Evolutionary conservation across 2,888 invertebrate species (phyloP).

Genomic region (Heteromyza rotundicornis): DNA sequence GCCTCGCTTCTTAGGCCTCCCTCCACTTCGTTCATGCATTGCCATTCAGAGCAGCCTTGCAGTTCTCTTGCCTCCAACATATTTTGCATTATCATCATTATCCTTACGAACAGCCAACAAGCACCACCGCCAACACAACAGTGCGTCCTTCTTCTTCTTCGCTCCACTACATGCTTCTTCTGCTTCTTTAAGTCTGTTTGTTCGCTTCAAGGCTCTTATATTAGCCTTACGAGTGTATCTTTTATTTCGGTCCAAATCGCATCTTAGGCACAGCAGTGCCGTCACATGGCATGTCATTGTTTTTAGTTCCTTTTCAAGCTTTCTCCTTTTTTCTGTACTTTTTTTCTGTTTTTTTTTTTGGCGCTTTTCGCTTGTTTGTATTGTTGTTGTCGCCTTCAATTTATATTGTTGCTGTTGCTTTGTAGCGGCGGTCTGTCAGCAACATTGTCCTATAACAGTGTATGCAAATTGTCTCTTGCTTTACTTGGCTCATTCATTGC

Average conservation of each 20-base stretch:
- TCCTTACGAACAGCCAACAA: neutral
- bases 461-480: slow-evolving; percentile 2
- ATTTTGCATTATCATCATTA: slow-evolving; percentile 9
- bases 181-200: neutral
- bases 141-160: too few species aligned
- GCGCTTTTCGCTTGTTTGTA: neutral
- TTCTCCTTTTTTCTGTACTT: too few species aligned
- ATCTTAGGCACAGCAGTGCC: neutral
- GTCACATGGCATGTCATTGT: neutral
- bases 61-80: neutral
- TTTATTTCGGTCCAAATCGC: neutral
- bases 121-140: neutral
- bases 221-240: neutral
- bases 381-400: neutral
- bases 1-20: neutral
- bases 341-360: too few species aligned
- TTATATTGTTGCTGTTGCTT: slow-evolving; percentile 11
- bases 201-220: neutral
- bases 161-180: neutral
- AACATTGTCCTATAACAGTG: neutral
- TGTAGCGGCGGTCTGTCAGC: slow-evolving; percentile 6
- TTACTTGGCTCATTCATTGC: neutral
- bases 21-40: neutral
- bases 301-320: too few species aligned
- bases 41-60: neutral